Evolutionary conservation across 2,113 vertebrate species (phyloP).

Genomic region (Podarcis muralis): DNA sequence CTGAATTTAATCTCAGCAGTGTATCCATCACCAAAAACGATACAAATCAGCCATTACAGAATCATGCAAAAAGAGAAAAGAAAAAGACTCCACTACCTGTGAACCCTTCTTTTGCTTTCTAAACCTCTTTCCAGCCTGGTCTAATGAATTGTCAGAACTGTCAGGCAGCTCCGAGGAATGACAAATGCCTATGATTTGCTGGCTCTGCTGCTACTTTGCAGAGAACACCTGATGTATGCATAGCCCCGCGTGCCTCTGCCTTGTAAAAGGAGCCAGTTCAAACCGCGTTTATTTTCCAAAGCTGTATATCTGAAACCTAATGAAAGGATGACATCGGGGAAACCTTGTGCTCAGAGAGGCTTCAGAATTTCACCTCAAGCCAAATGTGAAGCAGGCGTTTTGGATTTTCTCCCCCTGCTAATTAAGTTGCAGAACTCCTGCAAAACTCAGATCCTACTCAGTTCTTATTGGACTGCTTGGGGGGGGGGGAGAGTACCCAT

Average conservation of each 20-base stretch:
- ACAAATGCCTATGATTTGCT: conserved; percentile 87
- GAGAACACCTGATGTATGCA: conserved; percentile 82
- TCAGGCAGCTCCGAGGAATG: conserved; percentile 84
- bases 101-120: conserved; percentile 78
- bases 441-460: too few species aligned
- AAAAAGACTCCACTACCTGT: conserved; percentile 70
- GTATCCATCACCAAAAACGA: conserved; percentile 81
- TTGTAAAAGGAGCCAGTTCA: conserved; percentile 73
- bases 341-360: neutral
- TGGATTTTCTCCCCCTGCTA: neutral
- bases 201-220: conserved; percentile 76
- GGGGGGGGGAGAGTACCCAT: too few species aligned
- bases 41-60: conserved; percentile 84
- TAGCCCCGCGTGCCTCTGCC: conserved; percentile 73
- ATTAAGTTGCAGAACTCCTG: neutral
- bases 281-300: conserved; percentile 57
- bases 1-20: conserved; percentile 75
- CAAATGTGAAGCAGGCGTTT: neutral
- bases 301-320: conserved; percentile 25
- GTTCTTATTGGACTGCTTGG: too few species aligned
- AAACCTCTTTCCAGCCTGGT: conserved; percentile 81
- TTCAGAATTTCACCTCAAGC: neutral
- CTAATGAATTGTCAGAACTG: conserved; percentile 89
- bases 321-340: conserved; percentile 4
- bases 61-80: conserved; percentile 73